Conservation (phyloP, 2,888 invertebrate species). For the Rhagonycha fulva region DNA sequence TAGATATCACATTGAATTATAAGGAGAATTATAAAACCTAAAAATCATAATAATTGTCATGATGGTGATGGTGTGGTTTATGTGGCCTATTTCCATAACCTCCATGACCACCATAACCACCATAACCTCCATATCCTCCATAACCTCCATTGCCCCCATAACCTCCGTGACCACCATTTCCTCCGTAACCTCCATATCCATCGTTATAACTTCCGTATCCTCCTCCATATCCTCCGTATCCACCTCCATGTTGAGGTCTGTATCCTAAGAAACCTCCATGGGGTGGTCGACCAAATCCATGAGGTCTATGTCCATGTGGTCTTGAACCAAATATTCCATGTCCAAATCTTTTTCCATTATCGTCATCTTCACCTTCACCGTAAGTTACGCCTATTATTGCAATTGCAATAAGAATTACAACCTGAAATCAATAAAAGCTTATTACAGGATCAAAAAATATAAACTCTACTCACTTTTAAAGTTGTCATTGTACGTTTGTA, state of each 20-base stretch:
- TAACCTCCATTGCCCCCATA: slow-evolving; percentile 23
- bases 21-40: background rate
- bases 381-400: background rate
- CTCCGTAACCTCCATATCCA: slow-evolving; percentile 11
- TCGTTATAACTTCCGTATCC: background rate
- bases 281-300: background rate
- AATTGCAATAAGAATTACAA: background rate
- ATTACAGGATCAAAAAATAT: background rate
- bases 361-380: background rate
- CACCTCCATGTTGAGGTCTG: background rate
- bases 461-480: background rate
- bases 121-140: slow-evolving; percentile 19
- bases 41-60: background rate
- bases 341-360: background rate
- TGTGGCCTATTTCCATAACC: slow-evolving; percentile 11
- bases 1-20: background rate
- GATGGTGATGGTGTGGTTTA: background rate
- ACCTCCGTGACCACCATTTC: slow-evolving; percentile 5
- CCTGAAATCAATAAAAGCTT: background rate
- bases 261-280: background rate
- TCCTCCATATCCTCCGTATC: background rate
- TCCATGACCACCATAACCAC: slow-evolving; percentile 19
- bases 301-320: background rate
- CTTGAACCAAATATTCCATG: background rate
- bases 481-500: background rate